Evolutionary conservation across 2,113 vertebrate species (phyloP).

Genomic region (Mionectes macconnelli): DNA sequence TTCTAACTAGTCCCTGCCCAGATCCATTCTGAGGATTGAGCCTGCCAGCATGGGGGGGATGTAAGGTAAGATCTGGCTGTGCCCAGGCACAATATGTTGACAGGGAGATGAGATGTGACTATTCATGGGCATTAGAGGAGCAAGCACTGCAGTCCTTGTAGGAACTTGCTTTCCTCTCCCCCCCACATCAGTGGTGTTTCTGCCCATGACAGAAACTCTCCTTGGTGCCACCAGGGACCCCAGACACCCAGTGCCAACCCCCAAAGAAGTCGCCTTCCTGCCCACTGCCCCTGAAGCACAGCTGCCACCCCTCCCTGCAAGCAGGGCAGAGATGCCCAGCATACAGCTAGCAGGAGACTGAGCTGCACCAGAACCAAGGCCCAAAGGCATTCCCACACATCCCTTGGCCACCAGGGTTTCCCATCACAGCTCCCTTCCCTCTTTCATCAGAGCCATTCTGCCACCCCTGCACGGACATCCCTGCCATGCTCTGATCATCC

Average conservation of each 20-base stretch:
- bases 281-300: not conserved
- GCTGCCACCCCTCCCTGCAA: not conserved
- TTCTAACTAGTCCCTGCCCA: not conserved
- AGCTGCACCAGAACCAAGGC: not conserved
- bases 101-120: not conserved
- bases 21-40: not conserved
- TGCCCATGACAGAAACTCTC: not conserved
- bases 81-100: not conserved
- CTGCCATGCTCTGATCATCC: not conserved
- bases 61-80: accelerated
- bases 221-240: not conserved
- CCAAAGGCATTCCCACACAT: not conserved
- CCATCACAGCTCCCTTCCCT: not conserved
- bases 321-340: not conserved
- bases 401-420: not conserved
- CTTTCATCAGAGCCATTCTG: not conserved
- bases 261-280: not conserved
- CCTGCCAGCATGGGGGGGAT: not conserved
- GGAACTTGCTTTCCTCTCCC: not conserved
- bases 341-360: not conserved
- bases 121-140: not conserved
- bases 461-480: not conserved
- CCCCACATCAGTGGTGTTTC: not conserved
- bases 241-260: not conserved
- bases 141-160: not conserved